Conservation (phyloP, 2,797 vertebrate genomes). For the Apogon talboti region DNA sequence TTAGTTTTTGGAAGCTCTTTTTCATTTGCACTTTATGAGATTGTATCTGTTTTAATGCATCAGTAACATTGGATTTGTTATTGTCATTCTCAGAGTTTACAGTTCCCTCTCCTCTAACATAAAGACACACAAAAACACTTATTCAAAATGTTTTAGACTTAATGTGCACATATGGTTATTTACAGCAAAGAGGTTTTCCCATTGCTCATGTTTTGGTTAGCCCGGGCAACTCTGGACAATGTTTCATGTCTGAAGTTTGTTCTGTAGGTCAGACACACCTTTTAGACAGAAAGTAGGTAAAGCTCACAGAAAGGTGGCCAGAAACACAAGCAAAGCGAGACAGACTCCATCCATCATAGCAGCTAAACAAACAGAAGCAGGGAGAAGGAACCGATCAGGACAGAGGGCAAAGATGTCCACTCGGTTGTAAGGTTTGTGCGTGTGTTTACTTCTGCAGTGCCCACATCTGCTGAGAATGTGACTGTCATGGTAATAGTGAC, state of each 20-base stretch:
- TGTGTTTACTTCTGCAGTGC: slow-evolving; percentile 5
- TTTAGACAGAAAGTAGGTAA: slow-evolving; percentile 36
- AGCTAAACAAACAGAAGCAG: slow-evolving; percentile 41
- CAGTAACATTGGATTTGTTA: too few relatives aligned
- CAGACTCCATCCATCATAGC: slow-evolving; percentile 42
- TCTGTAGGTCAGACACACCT: slow-evolving; percentile 19
- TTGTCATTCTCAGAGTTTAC: too few relatives aligned
- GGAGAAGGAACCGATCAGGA: neutral
- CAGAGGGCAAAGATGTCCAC: slow-evolving; percentile 25
- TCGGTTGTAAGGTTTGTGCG: neutral
- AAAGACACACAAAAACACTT: too few relatives aligned
- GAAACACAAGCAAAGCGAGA: slow-evolving; percentile 44
- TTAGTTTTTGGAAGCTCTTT: neutral
- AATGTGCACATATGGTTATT: neutral
- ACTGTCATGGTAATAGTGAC: neutral
- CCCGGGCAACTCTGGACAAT: slow-evolving; percentile 26
- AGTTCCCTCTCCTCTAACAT: too few relatives aligned
- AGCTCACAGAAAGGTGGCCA: slow-evolving; percentile 37
- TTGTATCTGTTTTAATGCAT: too few relatives aligned
- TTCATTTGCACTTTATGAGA: too few relatives aligned
- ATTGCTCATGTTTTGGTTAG: slow-evolving; percentile 11
- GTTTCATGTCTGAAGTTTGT: slow-evolving; percentile 28
- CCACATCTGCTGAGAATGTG: slow-evolving; percentile 25
- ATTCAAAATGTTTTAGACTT: too few relatives aligned
- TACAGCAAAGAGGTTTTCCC: neutral